Evolutionary conservation across 2,797 vertebrate species (phyloP), one percentile per base, ranked within the genome.

Genomic region (Poecilia picta): DNA sequence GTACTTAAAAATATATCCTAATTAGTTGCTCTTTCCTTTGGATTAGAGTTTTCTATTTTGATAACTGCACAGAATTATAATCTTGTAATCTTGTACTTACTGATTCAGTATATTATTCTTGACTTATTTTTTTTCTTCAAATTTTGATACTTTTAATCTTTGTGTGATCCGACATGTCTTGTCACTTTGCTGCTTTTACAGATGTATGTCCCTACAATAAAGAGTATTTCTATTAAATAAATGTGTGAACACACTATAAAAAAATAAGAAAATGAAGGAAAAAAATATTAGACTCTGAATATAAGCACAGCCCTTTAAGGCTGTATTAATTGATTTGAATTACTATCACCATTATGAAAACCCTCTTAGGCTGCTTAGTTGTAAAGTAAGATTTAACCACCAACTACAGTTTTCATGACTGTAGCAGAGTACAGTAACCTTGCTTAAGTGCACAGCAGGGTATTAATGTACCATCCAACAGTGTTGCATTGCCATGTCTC

Each of bases 401-500:
- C 20, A 41, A 41, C 36, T 41, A 71, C 39, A 71, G 25, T 71
- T 45, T 71, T 45, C 10, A 70, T 1, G 25, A 46, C 41, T 45
- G 18, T 72, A 45, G 43, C 6, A 28, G 13, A n/a, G 25, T 72
- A 72, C 25, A 45, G 25, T 72, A 45, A 72, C 68, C 68, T 71
- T 16, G 23, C 2, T 71, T 45, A 71, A 71, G 68, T 45, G 25
- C 41, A 46, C 68, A 46, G 68, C 43, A 46, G 25, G 68, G 43
- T 46, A 45, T 46, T 45, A 8, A 46, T 45, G 25, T 72, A n/a
- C 43, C n/a, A 10, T 45, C n/a, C 68, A 72, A 72, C 43, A 71
- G 41, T 45, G 41, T 46, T 72, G 45, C 68, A 72, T 72, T 72
- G 43, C 13, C 41, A 72, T 45, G 41, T 72, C n/a, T 72, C 43